These are phyloP conservation scores for Microcebus tavaratra DNA, from an alignment of 2,113 vertebrate species.

Conservation along the genomic window DNA sequence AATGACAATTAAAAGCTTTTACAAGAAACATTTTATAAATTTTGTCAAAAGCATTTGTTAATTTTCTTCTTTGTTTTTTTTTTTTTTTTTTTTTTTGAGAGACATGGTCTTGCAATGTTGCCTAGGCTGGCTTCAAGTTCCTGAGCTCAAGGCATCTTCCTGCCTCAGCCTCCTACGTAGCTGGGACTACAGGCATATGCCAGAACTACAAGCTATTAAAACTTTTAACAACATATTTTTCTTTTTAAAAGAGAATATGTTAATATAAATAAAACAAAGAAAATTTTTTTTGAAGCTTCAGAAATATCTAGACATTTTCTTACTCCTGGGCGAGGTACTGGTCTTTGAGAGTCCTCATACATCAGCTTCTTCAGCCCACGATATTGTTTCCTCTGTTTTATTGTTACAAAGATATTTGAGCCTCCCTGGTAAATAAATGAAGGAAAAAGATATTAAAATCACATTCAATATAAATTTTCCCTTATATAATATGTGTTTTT, in stretches of 20 bases:
- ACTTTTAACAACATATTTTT: not conserved
- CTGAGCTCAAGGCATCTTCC: too few species aligned
- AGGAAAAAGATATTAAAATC: conserved; percentile 64
- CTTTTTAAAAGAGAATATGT: not conserved
- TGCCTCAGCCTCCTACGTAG: too few species aligned
- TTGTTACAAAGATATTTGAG: conserved; percentile 81
- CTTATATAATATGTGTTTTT: not conserved
- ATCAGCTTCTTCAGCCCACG: conserved; percentile 75
- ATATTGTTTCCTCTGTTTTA: conserved; percentile 80
- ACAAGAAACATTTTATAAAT: not conserved
- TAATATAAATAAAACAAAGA: not conserved
- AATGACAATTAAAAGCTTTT: not conserved
- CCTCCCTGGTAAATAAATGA: conserved; percentile 77
- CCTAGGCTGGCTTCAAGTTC: too few species aligned
- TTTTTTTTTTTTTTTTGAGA: too few species aligned
- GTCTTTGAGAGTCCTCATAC: conserved; percentile 66
- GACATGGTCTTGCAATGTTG: too few species aligned
- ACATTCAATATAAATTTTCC: not conserved
- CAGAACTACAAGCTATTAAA: not conserved
- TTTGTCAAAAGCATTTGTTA: not conserved
- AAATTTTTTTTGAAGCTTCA: not conserved
- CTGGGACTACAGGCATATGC: too few species aligned
- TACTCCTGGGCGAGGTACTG: conserved; percentile 73
- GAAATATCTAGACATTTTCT: conserved; percentile 40
- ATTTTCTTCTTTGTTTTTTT: too few species aligned